Conservation (phyloP, 2,888 invertebrate species). For the Macaria notata region DNA sequence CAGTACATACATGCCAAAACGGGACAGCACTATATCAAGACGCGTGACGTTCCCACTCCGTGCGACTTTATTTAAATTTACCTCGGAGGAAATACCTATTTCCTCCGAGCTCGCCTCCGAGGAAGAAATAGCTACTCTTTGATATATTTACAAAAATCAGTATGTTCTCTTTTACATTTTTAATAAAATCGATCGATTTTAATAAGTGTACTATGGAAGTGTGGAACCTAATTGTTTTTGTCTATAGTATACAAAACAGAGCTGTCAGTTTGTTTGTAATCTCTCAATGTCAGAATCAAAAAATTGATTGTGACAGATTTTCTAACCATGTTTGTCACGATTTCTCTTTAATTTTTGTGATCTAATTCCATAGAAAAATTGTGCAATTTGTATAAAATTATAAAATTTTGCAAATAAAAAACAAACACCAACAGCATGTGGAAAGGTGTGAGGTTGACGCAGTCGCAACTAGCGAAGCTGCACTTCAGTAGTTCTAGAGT, state of each 20-base stretch:
- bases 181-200: slow-evolving; percentile 14
- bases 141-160: no score
- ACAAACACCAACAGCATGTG: slow-evolving; percentile 63
- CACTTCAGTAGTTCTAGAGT: slow-evolving; percentile 71
- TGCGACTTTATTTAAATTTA: no score
- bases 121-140: background rate
- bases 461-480: slow-evolving; percentile 71
- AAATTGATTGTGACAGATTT: slow-evolving; percentile 51
- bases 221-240: no score
- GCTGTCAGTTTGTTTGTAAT: no score
- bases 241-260: no score
- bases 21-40: no score
- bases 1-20: no score
- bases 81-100: no score
- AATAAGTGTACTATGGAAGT: no score
- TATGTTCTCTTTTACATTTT: no score
- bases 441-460: slow-evolving; percentile 75
- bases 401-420: slow-evolving; percentile 47
- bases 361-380: slow-evolving; percentile 57
- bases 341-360: slow-evolving; percentile 54
- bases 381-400: slow-evolving; percentile 58
- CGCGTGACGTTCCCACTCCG: no score
- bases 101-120: no score
- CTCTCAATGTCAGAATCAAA: slow-evolving; percentile 6
- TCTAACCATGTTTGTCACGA: slow-evolving; percentile 75